Base-by-base conservation (phyloP, 2,888 invertebrate genomes). In the Epicampocera succincta region DNA sequence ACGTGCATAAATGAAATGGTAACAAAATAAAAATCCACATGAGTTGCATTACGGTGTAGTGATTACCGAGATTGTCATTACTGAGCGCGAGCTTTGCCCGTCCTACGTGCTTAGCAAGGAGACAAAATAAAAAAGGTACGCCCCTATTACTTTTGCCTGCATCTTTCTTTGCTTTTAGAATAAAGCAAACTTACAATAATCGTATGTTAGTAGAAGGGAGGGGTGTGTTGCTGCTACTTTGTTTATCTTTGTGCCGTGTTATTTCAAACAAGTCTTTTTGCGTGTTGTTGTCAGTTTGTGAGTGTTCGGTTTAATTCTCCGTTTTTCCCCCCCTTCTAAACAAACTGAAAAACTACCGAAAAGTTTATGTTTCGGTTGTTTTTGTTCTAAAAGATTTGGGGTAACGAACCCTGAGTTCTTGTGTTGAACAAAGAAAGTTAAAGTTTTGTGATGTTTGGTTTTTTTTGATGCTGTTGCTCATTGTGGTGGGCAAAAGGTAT, bases 171-270 rank as follows among this genome's bases (percentile, higher is more conserved):
- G 3, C 9, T 44, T 46, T 44, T 44, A 21, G 21, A 42, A 15
- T 11, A 44, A 42, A 42, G 2, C 15, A 17, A 15, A 12, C 71
- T 58, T 50, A 25, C 33, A 46, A 44, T 52, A 72, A 50, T 50
- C 38, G 25, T 42, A 54, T 48, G n/a, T 69, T 56, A 56, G 44
- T 19, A 33, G 8, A 29, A 29, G 29, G 29, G 33, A 9, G 13
- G 17, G 21, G 29, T 69, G 44, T 71, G 46, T 65, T 46, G 66
- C 48, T 58, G 40, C 42, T n/a, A 50, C 21, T 33, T 46, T 48
- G 48, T 80, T 80, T 80, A 80, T 63, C 63, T 63, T 69, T 74
- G 56, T 63, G 56, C 63, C 56, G 12, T 69, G 63, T 73, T 69
- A 58, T 48, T 46, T 38, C 3, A 44, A 69, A 61, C 21, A 58